phyloP scores from a whole-genome alignment of 2,113 vertebrate species.

The Dromaius novaehollandiae region DNA sequence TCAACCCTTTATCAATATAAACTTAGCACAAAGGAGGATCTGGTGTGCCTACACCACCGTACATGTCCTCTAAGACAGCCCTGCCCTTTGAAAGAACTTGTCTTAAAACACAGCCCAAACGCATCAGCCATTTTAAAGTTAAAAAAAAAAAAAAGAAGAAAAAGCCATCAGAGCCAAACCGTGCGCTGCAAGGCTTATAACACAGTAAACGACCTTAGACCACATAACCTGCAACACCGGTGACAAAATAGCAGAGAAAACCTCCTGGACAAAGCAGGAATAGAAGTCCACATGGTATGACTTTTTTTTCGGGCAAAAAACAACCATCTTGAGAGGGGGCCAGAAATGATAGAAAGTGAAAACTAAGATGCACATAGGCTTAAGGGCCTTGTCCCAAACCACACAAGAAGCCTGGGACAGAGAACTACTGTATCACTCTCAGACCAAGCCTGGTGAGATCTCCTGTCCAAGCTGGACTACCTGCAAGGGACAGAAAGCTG shows the following conservation, averaged over 20 bases:
- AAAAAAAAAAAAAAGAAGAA: neutral
- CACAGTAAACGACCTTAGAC: neutral
- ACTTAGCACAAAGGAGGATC: neutral
- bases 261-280: neutral
- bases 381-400: neutral
- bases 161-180: neutral
- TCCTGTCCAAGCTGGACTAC: neutral
- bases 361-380: neutral
- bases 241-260: neutral
- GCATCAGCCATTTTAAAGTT: neutral
- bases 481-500: neutral
- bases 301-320: neutral
- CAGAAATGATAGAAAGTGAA: neutral
- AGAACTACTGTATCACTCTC: neutral
- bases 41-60: neutral
- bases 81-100: neutral
- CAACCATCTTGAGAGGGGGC: neutral
- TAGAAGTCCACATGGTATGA: neutral
- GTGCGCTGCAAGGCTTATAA: neutral
- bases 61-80: neutral
- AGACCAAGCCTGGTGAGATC: neutral
- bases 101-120: neutral
- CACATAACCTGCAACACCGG: neutral
- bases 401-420: neutral
- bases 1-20: neutral